Base-by-base conservation (phyloP, 2,888 invertebrate genomes). In the Anodontia alba region DNA sequence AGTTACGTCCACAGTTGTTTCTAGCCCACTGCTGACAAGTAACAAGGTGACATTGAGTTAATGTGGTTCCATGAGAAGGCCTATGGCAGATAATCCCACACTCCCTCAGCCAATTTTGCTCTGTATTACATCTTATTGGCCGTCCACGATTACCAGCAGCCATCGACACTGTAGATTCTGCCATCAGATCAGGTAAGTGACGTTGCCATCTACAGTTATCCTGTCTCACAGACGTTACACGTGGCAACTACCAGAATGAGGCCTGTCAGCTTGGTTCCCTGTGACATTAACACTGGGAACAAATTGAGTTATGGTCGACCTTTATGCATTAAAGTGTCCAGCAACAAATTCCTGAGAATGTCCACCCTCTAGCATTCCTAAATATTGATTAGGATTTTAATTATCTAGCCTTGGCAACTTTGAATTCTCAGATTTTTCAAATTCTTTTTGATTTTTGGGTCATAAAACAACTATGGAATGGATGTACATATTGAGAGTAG, bases 161-260 rank as follows among this genome's bases (percentile, higher is more conserved):
- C 57, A 71, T 26, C 57, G 51, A 8, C 43, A 67, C 62, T 23
- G 75, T 70, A 1, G 75, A 74, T 75, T 75, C 7, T 10, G 71
- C 67, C 38, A 71, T 71, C 1, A 71, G 54, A 36, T 78, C 38
- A 68, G 73, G 78, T 29, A 67, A 42, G 36, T 73, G 74, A 49
- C 46, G 38, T 70, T 36, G 49, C 69, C 70, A 71, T 33, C 71
- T 67, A 29, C 36, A 80, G 57, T 51, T 75, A 31, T 72, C 79
- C 43, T 80, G 75, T 26, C 75, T 36, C 49, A 42, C 51, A n/a
- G 75, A 75, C 71, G 71, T 80, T 29, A 80, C 75, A 67, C 75
- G 67, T n/a, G 75, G 71, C 46, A 26, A n/a, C n/a, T 26, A 49
- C 70, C 75, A 43, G 66, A 51, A 46, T 70, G 57, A n/a, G n/a